Base-by-base conservation (phyloP, 2,113 vertebrate genomes). In the Amphilophus citrinellus region DNA sequence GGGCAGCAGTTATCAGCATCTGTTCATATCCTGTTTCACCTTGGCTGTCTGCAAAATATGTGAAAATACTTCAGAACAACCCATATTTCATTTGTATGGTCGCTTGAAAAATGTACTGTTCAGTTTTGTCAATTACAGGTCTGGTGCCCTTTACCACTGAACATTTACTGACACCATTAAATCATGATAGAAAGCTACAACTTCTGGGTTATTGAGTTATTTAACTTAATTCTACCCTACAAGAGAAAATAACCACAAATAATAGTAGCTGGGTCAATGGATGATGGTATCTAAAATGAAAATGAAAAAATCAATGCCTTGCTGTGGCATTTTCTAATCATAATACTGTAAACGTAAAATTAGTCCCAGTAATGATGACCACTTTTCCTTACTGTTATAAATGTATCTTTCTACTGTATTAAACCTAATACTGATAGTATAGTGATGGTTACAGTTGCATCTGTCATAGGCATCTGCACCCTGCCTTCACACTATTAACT, bases 41-140 rank as follows among this genome's bases (percentile, higher is more conserved):
- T 65, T 24, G 76, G 32, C 42, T 77, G 79, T 56, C 76, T 84
- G 80, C n/a, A 32, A 53, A 68, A 77, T 61, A 10, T 77, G 50
- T 35, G 18, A 78, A 20, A 15, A 53, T 35, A 30, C 59, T 83
- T 76, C 22, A 30, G 17, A 39, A 32, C 47, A 53, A 35, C 47
- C 30, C 27, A 5, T 73, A 56, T 73, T 73, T 73, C 47, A 56
- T 53, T 73, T 35, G 68, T 35, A 32, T 56, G 27, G 18, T n/a
- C 68, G 27, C 27, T 73, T 73, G 22, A 73, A 73, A 73, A 73
- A 56, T 24, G 56, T 14, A 35, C 59, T 76, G 59, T 50, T 37
- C 44, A 47, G 8, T 37, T 77, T 20, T 59, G 30, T 14, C 32
- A 61, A 30, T 77, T 68, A 80, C 56, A 80, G 7, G 7, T 66